phyloP scores from a whole-genome alignment of 1,140 invertebrate genomes.

The Aplysia californica region DNA sequence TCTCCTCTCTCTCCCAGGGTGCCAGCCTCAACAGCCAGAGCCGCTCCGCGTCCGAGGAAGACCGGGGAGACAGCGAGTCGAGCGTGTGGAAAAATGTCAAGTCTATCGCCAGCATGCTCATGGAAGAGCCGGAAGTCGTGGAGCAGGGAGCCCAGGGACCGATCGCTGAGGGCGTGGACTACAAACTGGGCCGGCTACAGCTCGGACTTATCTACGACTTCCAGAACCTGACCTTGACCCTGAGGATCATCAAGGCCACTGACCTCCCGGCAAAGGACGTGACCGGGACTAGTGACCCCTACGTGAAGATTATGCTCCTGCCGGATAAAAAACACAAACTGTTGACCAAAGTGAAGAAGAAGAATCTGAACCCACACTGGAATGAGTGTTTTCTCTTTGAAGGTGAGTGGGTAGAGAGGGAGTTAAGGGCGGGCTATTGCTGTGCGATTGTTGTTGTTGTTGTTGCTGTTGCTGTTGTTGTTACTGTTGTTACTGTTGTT shows the following conservation, averaged over 20 bases:
- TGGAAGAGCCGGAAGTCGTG: constrained; percentile 55
- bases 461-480: too few relatives aligned
- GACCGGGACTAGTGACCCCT: constrained; percentile 84
- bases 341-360: constrained; percentile 95
- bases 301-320: constrained; percentile 83
- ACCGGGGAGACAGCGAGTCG: constrained; percentile 26
- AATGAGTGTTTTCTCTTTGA: constrained; percentile 99
- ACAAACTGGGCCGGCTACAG: constrained; percentile 76
- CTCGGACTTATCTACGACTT: constrained; percentile 96
- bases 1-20: constrained; percentile 26
- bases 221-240: constrained; percentile 91
- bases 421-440: too few relatives aligned
- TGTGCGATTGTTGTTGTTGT: too few relatives aligned
- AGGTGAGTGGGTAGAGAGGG: too few relatives aligned
- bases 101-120: constrained; percentile 57
- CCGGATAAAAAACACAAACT: constrained; percentile 97
- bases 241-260: constrained; percentile 80
- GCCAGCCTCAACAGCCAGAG: constrained; percentile 42
- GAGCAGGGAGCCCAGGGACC: constrained; percentile 41
- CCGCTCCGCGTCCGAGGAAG: constrained; percentile 44
- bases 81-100: constrained; percentile 36
- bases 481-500: too few relatives aligned
- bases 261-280: constrained; percentile 94
- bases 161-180: constrained; percentile 57
- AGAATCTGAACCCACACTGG: constrained; percentile 96